Base-by-base conservation (phyloP, 2,113 vertebrate species). In the Rafetus swinhoei region DNA sequence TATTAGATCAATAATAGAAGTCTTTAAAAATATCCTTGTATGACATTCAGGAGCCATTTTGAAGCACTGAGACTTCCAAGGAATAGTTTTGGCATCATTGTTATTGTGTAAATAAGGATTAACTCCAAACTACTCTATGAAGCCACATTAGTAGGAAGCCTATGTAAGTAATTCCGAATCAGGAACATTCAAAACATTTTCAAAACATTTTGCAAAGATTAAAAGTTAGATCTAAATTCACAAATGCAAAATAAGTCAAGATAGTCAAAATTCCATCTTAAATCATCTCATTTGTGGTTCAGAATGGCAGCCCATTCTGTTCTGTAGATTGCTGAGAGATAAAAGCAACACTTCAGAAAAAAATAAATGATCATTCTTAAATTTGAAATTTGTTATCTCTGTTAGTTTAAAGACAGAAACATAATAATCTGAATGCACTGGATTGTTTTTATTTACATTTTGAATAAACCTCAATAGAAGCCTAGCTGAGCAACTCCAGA, bases 81-180 rank as follows among this genome's bases (percentile, higher is more conserved):
- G 80, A 95, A 82, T 79, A 83, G 10, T 27, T 57, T 13, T 94
- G 29, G 16, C 32, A 74, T 39, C 84, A 87, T 90, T 93, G 65
- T 93, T 91, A 29, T 45, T 84, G 81, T 77, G 57, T 95, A 97
- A 96, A 93, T 95, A 54, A 94, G 84, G 93, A 94, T 50, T 79
- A 85, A 86, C 11, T 88, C 19, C 16, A 50, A 8, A 45, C 90
- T 27, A 62, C 85, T 69, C 16, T 91, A n/a, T 76, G 22, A 95
- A 94, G 91, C 93, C 90, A 86, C 76, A 9, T 4, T 27, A 92
- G 74, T 32, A 16, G 9, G 14, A 90, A 86, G 86, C 1, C 10
- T 79, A 6, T 76, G 55, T 88, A 93, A 95, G 69, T 79, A 82
- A 97, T 91, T 85, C 4, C 1, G 54, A 88, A 81, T 91, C 22